Conservation (phyloP, 1,140 invertebrate species). For the Brachionus rubens region DNA sequence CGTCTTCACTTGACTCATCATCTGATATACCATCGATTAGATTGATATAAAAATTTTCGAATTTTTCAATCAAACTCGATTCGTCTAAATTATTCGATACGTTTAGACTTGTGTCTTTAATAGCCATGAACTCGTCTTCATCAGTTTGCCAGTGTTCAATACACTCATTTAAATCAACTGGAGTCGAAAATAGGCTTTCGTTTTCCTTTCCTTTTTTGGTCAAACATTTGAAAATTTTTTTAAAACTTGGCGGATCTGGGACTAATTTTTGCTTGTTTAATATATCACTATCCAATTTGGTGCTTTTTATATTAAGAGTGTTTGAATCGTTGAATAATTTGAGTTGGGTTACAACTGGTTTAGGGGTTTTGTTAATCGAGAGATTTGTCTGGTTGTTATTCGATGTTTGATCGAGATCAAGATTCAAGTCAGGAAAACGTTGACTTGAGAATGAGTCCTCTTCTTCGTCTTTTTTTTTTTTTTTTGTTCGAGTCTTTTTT, state of each 20-base stretch:
- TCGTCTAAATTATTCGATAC: not conserved
- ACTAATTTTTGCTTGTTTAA: constrained; percentile 16
- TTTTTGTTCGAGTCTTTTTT: constrained; percentile 16
- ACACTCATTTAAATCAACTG: not conserved
- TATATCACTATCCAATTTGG: constrained; percentile 9
- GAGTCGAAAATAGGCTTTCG: not conserved
- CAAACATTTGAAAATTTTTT: constrained; percentile 33
- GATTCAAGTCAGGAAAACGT: not conserved
- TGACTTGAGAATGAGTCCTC: not conserved
- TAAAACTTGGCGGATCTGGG: constrained; percentile 18
- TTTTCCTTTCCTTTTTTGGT: constrained; percentile 28
- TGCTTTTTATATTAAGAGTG: not conserved
- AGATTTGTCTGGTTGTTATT: not conserved
- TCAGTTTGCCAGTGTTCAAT: constrained; percentile 14
- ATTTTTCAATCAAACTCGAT: constrained; percentile 2
- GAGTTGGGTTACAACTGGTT: not conserved
- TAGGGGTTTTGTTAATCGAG: not conserved
- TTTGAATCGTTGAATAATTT: constrained; percentile 18
- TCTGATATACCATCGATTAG: constrained; percentile 2
- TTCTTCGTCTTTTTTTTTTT: not conserved
- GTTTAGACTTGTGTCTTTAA: not conserved
- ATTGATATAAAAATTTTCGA: constrained; percentile 9
- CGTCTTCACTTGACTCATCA: not conserved
- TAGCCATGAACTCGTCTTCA: constrained; percentile 2
- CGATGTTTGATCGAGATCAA: not conserved